Percentiles rank a stretch among this genome's conserved stretches.
phyloP scores from a whole-genome alignment of 2,113 vertebrate species.

The Anoplopoma fimbria region DNA sequence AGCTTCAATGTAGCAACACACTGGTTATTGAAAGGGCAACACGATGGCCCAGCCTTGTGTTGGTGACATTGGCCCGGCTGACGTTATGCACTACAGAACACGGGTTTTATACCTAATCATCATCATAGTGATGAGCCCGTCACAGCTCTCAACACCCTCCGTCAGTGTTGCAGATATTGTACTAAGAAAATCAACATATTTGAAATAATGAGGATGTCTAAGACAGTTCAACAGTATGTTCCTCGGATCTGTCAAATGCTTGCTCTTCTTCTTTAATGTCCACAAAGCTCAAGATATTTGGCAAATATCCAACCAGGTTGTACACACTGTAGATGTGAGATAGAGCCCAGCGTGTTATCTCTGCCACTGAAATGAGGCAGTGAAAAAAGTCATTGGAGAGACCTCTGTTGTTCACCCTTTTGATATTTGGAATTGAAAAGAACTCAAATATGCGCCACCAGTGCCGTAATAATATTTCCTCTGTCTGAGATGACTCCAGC shows the following conservation, averaged over 20 bases:
- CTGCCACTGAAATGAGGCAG: slow-evolving; percentile 6
- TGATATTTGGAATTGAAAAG: slow-evolving; percentile 31
- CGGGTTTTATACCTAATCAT: background rate
- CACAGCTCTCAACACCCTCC: background rate
- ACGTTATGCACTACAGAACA: too few relatives aligned
- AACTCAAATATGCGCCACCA: slow-evolving; percentile 40
- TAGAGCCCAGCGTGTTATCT: slow-evolving; percentile 21
- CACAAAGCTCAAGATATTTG: slow-evolving; percentile 2
- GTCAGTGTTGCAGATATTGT: background rate
- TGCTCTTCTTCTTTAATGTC: slow-evolving; percentile 3
- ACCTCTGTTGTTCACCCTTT: slow-evolving; percentile 20
- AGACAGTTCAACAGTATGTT: background rate
- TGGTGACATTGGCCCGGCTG: background rate
- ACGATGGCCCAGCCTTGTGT: background rate
- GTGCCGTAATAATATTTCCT: slow-evolving; percentile 33
- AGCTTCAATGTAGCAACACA: background rate
- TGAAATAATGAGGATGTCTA: slow-evolving; percentile 7
- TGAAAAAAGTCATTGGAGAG: slow-evolving; percentile 28
- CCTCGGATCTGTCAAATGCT: background rate
- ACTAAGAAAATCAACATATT: background rate
- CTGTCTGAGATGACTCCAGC: slow-evolving; percentile 9
- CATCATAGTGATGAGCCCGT: background rate
- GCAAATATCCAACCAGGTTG: slow-evolving; percentile 10
- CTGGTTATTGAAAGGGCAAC: slow-evolving; percentile 31
- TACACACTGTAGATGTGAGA: background rate